Evolutionary conservation across 2,797 vertebrate genomes (phyloP), one percentile per base, ranked within the genome.

Genomic region (Helicolenus hilgendorfi): DNA sequence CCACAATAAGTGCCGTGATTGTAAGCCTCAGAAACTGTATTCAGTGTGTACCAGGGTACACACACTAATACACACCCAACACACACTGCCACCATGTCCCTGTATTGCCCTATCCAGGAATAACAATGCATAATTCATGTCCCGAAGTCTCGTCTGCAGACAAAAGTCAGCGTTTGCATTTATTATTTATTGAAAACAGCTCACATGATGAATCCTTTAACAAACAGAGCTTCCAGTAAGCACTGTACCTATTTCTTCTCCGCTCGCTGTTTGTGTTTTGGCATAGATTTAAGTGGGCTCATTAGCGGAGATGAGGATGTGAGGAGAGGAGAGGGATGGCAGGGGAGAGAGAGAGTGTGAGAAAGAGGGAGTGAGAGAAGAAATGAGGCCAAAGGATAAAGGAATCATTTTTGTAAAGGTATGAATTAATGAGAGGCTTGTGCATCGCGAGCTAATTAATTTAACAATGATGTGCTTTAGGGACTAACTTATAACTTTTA

Each of bases 111-210:
- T 95, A 95, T 94, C 95, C 92, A 94, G 94, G 95, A 96, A 96
- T 92, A 97, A 96, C 90, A 95, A 97, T 97, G 85, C 95, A 97
- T 97, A 92, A 97, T 97, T 96, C 95, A 97, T 97, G 87, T 90
- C 69, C 89, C 36, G 27, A 92, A 97, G 95, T 96, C 94, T 95
- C 83, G 92, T 95, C 95, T 96, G 88, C 93, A 96, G 96, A 96
- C 96, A 97, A 96, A 97, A 97, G 96, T 97, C 95, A 94, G 93
- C 65, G 79, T 93, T 94, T 94, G 94, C 95, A 96, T 97, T 91
- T 94, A 97, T 97, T 97, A 97, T 96, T 96, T 96, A 97, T 95
- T 95, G 95, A 95, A 96, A 97, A 95, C 90, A 93, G 93, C 92
- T 94, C 94, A 90, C 92, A 95, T 92, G 95, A 95, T 96, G 94